phyloP scores from a whole-genome alignment of 2,888 invertebrate genomes.

The Ernsta delagoae region DNA sequence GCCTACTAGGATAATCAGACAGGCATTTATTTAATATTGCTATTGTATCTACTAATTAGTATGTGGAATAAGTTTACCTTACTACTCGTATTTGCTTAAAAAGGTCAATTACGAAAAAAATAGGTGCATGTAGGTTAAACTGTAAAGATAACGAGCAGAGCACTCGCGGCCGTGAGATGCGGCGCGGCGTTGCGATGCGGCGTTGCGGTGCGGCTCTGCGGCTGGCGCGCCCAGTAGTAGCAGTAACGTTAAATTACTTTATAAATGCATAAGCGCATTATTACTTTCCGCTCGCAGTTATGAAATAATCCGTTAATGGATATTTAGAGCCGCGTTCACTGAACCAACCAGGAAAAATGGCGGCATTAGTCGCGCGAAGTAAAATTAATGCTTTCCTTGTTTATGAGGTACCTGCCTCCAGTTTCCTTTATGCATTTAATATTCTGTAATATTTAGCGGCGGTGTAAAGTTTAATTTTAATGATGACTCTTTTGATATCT shows the following conservation, averaged over 20 bases:
- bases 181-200: neutral
- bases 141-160: neutral
- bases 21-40: too few relatives aligned
- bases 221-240: neutral
- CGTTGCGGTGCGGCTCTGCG: neutral
- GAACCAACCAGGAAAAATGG: constrained; percentile 18
- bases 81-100: too few relatives aligned
- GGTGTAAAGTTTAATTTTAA: neutral
- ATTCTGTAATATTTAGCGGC: neutral
- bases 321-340: constrained; percentile 20
- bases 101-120: too few relatives aligned
- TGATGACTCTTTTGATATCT: too few relatives aligned
- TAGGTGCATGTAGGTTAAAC: neutral
- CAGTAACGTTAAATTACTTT: constrained; percentile 11
- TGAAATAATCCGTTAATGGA: constrained; percentile 28
- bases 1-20: too few relatives aligned
- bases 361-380: neutral
- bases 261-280: constrained; percentile 21
- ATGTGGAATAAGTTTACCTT: too few relatives aligned
- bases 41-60: too few relatives aligned
- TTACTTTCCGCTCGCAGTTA: constrained; percentile 22
- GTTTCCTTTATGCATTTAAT: neutral
- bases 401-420: neutral
- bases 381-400: constrained; percentile 10
- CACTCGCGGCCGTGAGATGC: neutral